Evolutionary conservation across 2,888 invertebrate genomes (phyloP).

Genomic region (Chorisops tibialis): DNA sequence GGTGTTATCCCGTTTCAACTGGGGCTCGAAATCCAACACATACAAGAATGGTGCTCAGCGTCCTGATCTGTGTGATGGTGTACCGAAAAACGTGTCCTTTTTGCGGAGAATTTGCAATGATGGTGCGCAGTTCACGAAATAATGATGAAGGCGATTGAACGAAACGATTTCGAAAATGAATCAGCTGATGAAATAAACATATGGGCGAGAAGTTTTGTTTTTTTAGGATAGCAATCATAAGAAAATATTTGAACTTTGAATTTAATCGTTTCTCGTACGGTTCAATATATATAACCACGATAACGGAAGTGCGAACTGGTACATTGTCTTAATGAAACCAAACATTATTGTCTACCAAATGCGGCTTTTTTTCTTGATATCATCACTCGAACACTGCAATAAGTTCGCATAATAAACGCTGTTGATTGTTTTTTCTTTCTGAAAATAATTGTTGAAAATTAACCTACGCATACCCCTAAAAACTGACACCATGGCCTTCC

Average conservation of each 20-base stretch:
- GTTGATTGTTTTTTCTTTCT: too few relatives aligned
- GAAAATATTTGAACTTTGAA: neutral
- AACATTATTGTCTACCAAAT: too few relatives aligned
- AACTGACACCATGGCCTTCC: neutral
- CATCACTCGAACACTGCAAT: too few relatives aligned
- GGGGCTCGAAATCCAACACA: conserved; percentile 11
- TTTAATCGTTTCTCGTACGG: neutral
- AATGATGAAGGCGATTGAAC: neutral
- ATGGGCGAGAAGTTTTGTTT: neutral
- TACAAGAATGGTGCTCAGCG: conserved; percentile 1
- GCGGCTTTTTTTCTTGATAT: too few relatives aligned
- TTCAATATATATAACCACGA: neutral
- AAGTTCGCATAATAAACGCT: too few relatives aligned
- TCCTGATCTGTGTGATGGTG: conserved; percentile 1
- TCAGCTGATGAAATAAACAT: conserved; percentile 9
- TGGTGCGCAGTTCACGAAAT: neutral
- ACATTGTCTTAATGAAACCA: too few relatives aligned
- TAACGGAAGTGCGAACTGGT: too few relatives aligned
- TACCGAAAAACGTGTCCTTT: too few relatives aligned
- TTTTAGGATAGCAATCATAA: too few relatives aligned
- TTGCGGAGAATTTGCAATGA: neutral
- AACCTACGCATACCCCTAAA: neutral
- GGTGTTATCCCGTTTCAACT: neutral
- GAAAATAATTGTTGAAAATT: too few relatives aligned
- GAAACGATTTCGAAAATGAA: conserved; percentile 6